phyloP scores from a whole-genome alignment of 2,888 invertebrate genomes.

The Yponomeuta plumbellus region DNA sequence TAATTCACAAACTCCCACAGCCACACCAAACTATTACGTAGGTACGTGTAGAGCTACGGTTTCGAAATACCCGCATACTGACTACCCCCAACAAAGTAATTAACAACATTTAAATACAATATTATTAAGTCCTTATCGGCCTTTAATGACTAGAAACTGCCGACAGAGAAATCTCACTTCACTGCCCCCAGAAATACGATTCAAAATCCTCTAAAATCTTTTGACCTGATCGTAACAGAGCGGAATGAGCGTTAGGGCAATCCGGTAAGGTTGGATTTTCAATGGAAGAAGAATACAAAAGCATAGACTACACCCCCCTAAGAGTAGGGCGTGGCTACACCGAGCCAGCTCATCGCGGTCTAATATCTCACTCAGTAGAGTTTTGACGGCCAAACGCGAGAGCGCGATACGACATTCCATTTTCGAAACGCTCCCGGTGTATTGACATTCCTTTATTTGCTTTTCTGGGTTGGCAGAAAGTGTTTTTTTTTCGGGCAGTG shows the following conservation, averaged over 20 bases:
- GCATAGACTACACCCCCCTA: constrained; percentile 9
- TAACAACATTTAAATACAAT: constrained; percentile 1
- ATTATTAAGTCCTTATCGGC: not conserved
- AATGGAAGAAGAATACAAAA: not conserved
- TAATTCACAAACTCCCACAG: not conserved
- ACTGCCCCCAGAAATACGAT: not conserved
- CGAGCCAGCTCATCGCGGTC: not conserved
- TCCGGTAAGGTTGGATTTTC: not conserved
- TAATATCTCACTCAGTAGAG: constrained; percentile 35
- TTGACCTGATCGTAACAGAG: not conserved
- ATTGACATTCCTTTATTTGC: constrained; percentile 2
- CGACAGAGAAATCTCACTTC: not conserved
- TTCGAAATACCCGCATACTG: not conserved
- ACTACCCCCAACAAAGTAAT: not conserved
- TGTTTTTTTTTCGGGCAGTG: not conserved
- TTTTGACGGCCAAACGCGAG: constrained; percentile 40
- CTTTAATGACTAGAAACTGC: not conserved
- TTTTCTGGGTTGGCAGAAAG: not conserved
- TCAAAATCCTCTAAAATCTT: not conserved
- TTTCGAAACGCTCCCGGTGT: not conserved
- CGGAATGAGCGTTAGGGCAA: not conserved
- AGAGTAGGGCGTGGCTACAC: constrained; percentile 13
- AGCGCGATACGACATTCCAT: not conserved
- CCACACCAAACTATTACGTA: not conserved
- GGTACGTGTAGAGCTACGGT: not conserved